Evolutionary conservation across 2,113 vertebrate genomes (phyloP), one percentile per base, ranked within the genome.

Genomic region (Mola mola): DNA sequence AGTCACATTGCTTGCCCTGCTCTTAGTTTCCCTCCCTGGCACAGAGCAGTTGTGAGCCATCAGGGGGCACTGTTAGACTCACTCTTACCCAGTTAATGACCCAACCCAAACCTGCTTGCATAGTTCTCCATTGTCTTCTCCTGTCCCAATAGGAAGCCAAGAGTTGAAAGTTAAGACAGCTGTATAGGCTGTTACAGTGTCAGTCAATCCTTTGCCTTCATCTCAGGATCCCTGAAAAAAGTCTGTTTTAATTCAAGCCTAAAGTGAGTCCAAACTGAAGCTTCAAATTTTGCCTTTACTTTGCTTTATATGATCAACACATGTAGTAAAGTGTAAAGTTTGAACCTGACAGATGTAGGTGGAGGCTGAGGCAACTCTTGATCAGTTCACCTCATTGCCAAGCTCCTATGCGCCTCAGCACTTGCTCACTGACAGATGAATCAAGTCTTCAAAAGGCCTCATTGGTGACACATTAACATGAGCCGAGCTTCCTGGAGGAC

Each of bases 401-500:
- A 73, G 40, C 42, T 70, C 44, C 50, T 53, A 73, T 26, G 71
- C 36, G 48, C 66, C 63, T 66, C 31, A 52, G 59, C 53, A 24
- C 72, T 61, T 5, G 7, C 64, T 66, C 84, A 84, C 75, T 79
- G 83, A 83, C 56, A 63, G 71, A 70, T 88, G 76, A 78, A 76
- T 66, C 61, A 4, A 71, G 78, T 60, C 72, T 84, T 86, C 76
- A 78, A 75, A 87, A 78, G 71, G 62, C 65, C 79, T 82, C 76
- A 59, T 46, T 51, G 67, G 66, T 81, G 89, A 86, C 82, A 86
- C 78, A 79, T 85, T 82, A 85, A 81, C 75, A 81, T 80, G 74
- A 82, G 69, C 57, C 13, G 36, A 65, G 66, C 65, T 81, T 81
- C 67, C 66, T 83, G 67, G 65, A 77, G 70, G 58, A 81, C 78